Evolutionary conservation across 1,140 invertebrate genomes (phyloP).

Genomic region (Listronotus bonariensis): DNA sequence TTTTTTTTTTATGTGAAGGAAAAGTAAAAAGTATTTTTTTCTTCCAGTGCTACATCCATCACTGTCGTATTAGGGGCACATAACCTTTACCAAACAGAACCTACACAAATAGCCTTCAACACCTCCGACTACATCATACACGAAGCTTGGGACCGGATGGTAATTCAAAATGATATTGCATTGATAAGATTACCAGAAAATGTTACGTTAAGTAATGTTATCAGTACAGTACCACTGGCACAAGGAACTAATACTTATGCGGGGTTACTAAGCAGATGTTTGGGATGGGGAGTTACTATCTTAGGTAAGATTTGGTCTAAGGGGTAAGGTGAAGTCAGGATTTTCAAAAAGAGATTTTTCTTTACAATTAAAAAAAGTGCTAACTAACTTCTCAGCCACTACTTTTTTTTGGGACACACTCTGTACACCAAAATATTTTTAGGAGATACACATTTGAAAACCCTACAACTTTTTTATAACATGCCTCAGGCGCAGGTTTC

Average conservation of each 20-base stretch:
- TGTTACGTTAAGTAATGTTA: constrained; percentile 22
- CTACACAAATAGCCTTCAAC: neutral
- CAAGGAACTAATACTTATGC: constrained; percentile 17
- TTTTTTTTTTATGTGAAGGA: too few relatives aligned
- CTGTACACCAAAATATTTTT: too few relatives aligned
- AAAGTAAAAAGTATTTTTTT: too few relatives aligned
- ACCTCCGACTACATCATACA: constrained; percentile 19
- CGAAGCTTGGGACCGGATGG: constrained; percentile 11
- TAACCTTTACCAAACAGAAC: constrained; percentile 11
- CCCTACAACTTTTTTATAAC: too few relatives aligned
- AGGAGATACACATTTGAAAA: too few relatives aligned
- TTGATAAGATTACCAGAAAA: constrained; percentile 29
- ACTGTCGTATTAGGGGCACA: constrained; percentile 26
- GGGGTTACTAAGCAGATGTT: constrained; percentile 6
- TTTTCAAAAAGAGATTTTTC: too few relatives aligned
- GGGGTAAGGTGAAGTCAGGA: too few relatives aligned
- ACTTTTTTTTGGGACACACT: too few relatives aligned
- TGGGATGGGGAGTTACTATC: constrained; percentile 35
- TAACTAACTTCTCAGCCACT: too few relatives aligned
- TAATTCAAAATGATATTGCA: constrained; percentile 32
- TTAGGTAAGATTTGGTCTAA: constrained; percentile 8
- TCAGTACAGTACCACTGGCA: constrained; percentile 16
- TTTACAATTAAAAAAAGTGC: too few relatives aligned
- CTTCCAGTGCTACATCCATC: constrained; percentile 17
- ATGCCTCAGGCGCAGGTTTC: too few relatives aligned